Conservation (phyloP, 30 jellyfish, hydroid and myxozoan genomes). For the Cassiopea xamachana region DNA sequence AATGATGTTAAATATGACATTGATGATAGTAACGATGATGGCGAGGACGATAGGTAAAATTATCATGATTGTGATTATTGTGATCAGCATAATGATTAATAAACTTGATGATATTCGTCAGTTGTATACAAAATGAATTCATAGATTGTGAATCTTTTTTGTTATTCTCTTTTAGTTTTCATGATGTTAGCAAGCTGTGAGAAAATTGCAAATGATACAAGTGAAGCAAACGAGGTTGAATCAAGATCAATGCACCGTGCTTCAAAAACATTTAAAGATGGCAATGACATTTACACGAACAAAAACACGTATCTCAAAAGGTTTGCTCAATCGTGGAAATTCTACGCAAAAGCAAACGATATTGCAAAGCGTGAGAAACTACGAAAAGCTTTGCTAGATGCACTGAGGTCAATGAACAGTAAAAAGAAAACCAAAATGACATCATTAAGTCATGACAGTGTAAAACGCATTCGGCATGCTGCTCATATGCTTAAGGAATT, state of each 20-base stretch:
- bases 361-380: constrained; percentile 92
- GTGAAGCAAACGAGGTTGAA: not conserved
- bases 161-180: not conserved
- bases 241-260: not conserved
- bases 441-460: constrained; percentile 66
- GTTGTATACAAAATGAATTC: not conserved
- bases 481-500: constrained; percentile 89
- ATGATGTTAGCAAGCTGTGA: not conserved
- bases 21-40: not conserved
- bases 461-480: constrained; percentile 85
- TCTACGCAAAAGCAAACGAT: constrained; percentile 94
- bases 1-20: not conserved
- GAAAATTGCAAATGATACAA: not conserved
- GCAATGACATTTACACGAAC: constrained; percentile 16
- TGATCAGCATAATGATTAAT: not conserved
- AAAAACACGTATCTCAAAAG: constrained; percentile 58
- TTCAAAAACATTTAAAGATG: not conserved
- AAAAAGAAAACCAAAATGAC: constrained; percentile 63
- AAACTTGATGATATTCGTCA: not conserved
- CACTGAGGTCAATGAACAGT: constrained; percentile 85
- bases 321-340: constrained; percentile 92
- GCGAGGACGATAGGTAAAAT: not conserved
- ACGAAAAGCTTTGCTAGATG: constrained; percentile 90
- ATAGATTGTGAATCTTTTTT: not conserved
- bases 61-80: not conserved